Base-by-base conservation (phyloP, 2,113 vertebrate species). In the Perca fluviatilis region DNA sequence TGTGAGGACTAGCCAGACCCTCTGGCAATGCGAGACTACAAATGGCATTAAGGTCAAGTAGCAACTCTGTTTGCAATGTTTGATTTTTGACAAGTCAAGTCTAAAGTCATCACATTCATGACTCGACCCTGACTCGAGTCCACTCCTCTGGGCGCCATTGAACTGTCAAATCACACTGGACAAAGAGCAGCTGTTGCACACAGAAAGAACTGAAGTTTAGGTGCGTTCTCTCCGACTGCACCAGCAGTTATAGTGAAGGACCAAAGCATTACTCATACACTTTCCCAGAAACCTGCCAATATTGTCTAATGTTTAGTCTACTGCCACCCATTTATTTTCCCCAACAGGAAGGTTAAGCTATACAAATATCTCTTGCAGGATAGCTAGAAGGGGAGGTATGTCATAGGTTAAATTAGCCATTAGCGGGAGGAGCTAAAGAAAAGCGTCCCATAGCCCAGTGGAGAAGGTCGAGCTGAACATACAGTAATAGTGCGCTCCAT, bases 291-390 rank as follows among this genome's bases (percentile, higher is more conserved):
- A 66, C 63, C 73, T 81, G 81, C 10, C 67, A 6, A 68, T 74
- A 74, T 5, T 43, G 0, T 60, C 53, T 79, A 40, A 80, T 75
- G 54, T 88, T 90, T 83, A 85, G 49, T 30, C 5, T 2, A 36
- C 50, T 40, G 33, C 40, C 36, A 67, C 19, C 27, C 50, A 63
- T 82, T 80, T 62, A 3, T 58, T 43, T 67, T 46, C 63, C 63
- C 63, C 51, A 57, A 62, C 49, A 19, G 51, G 49, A 47, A 47
- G 68, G 62, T 67, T 56, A 23, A 62, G 63, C 61, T 58, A 23
- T 2, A 50, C 69, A 88, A 86, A 81, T 56, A 78, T 14, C 10
- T 53, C 56, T 57, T 9, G 5, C 4, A 30, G 47, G 33, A 33
- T 5, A 72, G 8, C 25, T 10, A 23, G 14, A 82, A 3, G 54